phyloP scores from a whole-genome alignment of 1,140 invertebrate genomes.

The Cherax quadricarinatus region DNA sequence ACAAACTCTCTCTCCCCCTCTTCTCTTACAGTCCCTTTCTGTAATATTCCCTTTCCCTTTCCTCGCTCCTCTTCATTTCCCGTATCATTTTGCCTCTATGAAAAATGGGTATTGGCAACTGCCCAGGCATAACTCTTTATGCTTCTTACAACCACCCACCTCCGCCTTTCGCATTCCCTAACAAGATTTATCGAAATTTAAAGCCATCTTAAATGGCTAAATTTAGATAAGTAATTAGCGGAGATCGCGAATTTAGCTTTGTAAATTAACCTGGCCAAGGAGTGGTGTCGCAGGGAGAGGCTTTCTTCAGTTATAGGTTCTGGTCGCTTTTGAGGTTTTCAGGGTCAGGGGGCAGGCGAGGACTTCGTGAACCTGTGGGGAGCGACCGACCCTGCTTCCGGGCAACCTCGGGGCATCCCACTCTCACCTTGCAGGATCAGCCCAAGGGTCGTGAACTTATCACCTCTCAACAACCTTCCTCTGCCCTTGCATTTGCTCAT shows the following conservation, averaged over 20 bases:
- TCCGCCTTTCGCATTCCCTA: background rate
- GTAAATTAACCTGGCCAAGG: background rate
- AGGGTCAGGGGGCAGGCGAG: slow-evolving; percentile 16
- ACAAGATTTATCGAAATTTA: background rate
- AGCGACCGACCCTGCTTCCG: slow-evolving; percentile 44
- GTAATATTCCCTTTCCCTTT: too few relatives aligned
- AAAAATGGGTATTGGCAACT: too few relatives aligned
- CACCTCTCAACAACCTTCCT: slow-evolving; percentile 12
- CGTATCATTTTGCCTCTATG: too few relatives aligned
- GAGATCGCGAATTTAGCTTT: background rate
- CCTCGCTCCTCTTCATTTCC: too few relatives aligned
- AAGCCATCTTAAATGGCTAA: background rate
- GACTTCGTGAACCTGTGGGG: background rate
- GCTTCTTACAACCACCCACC: too few relatives aligned
- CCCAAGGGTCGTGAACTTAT: slow-evolving; percentile 1
- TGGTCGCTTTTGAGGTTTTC: background rate
- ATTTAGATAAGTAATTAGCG: background rate
- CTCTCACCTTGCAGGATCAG: background rate
- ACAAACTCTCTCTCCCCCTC: too few relatives aligned
- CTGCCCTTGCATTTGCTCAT: background rate
- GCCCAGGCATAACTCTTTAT: too few relatives aligned
- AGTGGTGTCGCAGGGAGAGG: background rate
- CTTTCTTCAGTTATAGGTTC: background rate
- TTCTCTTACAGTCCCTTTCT: too few relatives aligned
- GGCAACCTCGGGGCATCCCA: background rate